Evolutionary conservation across 1,140 invertebrate genomes (phyloP).

Genomic region (Cephus cinctus): DNA sequence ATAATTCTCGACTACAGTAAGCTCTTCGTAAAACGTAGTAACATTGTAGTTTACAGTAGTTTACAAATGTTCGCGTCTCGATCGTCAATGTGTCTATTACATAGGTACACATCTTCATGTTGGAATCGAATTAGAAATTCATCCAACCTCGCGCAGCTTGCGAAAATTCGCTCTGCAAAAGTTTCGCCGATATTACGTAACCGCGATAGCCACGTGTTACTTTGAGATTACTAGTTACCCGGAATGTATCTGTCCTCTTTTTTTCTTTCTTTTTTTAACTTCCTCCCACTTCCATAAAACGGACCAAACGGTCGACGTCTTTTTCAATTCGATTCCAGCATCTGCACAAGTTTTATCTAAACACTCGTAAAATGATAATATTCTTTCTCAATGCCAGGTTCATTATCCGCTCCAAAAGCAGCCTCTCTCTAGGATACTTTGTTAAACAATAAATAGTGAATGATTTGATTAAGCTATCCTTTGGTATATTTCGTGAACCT

Average conservation of each 20-base stretch:
- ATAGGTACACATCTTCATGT: slow-evolving; percentile 43
- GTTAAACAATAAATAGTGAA: slow-evolving; percentile 44
- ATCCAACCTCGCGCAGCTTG: too few relatives aligned
- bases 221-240: too few relatives aligned
- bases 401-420: slow-evolving; percentile 21
- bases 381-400: slow-evolving; percentile 23
- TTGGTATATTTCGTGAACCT: slow-evolving; percentile 29
- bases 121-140: slow-evolving; percentile 48
- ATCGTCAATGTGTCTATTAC: slow-evolving; percentile 46
- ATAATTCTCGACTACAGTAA: slow-evolving; percentile 57
- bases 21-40: slow-evolving; percentile 58
- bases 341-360: slow-evolving; percentile 17
- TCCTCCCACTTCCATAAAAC: too few relatives aligned
- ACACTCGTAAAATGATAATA: slow-evolving; percentile 8
- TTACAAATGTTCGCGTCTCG: slow-evolving; percentile 49
- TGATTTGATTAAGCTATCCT: slow-evolving; percentile 32
- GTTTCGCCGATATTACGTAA: too few relatives aligned
- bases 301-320: too few relatives aligned
- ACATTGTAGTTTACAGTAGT: slow-evolving; percentile 58
- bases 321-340: slow-evolving; percentile 42
- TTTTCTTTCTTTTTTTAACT: too few relatives aligned
- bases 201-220: too few relatives aligned
- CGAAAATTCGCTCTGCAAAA: too few relatives aligned
- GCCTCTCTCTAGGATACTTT: too few relatives aligned
- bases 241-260: too few relatives aligned